Percentiles rank a stretch among this genome's conserved stretches.
Evolutionary conservation across 2,797 vertebrate species (phyloP).

Genomic region (Huso huso): DNA sequence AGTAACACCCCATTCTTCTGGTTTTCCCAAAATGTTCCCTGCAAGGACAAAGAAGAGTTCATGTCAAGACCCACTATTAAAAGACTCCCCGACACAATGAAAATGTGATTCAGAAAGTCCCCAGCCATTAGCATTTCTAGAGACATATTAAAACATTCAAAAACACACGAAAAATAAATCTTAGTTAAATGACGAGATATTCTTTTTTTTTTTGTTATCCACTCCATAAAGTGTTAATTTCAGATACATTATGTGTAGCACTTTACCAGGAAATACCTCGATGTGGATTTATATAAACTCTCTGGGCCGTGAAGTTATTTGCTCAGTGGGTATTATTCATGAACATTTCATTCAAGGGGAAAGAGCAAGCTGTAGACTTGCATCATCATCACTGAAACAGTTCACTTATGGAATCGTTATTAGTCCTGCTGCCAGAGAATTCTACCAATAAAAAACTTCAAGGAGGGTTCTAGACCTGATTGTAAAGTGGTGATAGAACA

Average conservation of each 20-base stretch:
- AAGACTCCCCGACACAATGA: slow-evolving; percentile 4
- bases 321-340: background rate
- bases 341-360: too few species aligned
- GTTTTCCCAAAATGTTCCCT: background rate
- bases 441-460: too few species aligned
- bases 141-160: slow-evolving; percentile 3
- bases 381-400: too few species aligned
- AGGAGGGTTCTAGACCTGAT: too few species aligned
- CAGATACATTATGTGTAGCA: background rate
- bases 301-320: background rate
- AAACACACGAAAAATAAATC: background rate
- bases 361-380: too few species aligned
- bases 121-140: slow-evolving; percentile 18
- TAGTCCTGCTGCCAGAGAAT: too few species aligned
- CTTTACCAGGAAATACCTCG: background rate
- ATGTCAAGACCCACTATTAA: slow-evolving; percentile 9
- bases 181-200: slow-evolving; percentile 6
- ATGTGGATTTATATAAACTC: background rate
- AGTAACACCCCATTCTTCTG: background rate
- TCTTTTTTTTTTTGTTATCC: background rate
- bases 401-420: too few species aligned
- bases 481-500: too few species aligned
- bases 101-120: slow-evolving; percentile 1
- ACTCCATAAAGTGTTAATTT: background rate
- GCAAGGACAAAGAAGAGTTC: slow-evolving; percentile 5